These are phyloP conservation scores for Cricetomys ansorgei DNA, from an alignment of 2,113 vertebrate genomes.

Conservation along the genomic window DNA sequence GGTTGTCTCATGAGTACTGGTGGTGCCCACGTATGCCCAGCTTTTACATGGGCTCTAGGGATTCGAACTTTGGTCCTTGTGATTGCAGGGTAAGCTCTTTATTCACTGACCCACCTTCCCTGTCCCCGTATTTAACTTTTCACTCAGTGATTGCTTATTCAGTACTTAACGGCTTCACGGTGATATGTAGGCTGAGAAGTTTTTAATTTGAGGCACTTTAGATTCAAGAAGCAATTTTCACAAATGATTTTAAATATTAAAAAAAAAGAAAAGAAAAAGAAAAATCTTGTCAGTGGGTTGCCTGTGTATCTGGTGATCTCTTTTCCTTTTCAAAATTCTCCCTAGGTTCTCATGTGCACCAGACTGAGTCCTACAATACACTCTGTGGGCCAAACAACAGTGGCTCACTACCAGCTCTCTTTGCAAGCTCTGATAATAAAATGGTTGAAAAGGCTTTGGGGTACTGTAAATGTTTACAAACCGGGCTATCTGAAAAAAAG, in stretches of 20 bases:
- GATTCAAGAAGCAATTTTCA: slow-evolving; percentile 1
- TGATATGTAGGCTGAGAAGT: background rate
- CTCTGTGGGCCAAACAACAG: background rate
- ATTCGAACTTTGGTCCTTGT: background rate
- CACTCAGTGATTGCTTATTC: background rate
- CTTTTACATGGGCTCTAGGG: background rate
- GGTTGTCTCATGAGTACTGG: background rate
- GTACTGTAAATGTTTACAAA: slow-evolving; percentile 43
- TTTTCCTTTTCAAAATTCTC: background rate
- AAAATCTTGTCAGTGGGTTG: background rate
- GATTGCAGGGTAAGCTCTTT: background rate
- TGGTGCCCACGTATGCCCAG: too few relatives aligned
- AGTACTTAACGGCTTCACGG: background rate
- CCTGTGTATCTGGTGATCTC: background rate
- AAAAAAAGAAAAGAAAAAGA: background rate
- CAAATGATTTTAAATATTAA: background rate
- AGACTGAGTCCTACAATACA: background rate
- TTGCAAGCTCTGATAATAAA: slow-evolving; percentile 21
- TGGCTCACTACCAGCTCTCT: background rate
- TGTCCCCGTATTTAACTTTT: background rate
- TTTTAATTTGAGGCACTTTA: slow-evolving; percentile 3
- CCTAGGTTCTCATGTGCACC: background rate
- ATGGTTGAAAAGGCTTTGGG: background rate
- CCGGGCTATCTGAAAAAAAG: background rate
- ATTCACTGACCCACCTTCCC: background rate